phyloP scores from a whole-genome alignment of 2,797 vertebrate genomes.

The Mus minutoides region DNA sequence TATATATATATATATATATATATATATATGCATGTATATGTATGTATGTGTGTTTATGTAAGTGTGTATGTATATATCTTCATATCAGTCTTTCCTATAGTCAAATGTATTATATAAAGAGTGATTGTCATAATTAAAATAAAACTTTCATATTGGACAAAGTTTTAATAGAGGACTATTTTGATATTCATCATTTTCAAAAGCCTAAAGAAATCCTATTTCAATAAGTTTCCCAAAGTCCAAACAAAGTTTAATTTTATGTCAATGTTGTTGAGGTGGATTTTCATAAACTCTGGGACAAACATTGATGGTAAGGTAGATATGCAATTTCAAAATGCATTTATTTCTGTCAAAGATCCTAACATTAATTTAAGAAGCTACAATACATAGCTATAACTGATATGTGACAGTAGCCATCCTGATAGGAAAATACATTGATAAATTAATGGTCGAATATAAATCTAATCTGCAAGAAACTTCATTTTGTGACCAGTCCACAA shows the following conservation, averaged over 20 bases:
- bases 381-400: neutral
- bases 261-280: neutral
- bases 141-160: neutral
- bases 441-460: conserved; percentile 15
- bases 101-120: neutral
- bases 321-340: conserved; percentile 22
- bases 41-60: neutral
- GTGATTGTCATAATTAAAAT: neutral
- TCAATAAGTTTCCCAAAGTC: neutral
- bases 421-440: conserved; percentile 23
- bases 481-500: neutral
- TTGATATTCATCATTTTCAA: neutral
- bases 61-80: neutral
- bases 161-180: neutral
- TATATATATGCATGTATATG: neutral
- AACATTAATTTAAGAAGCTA: conserved; percentile 13
- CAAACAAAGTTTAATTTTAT: neutral
- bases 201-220: neutral
- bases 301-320: neutral
- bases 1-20: neutral
- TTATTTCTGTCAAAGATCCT: neutral
- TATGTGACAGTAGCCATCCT: conserved; percentile 14
- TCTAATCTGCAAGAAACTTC: neutral
- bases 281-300: neutral
- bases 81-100: neutral